phyloP scores from a whole-genome alignment of 2,113 vertebrate genomes.

The Brachypodius melanocephalos region DNA sequence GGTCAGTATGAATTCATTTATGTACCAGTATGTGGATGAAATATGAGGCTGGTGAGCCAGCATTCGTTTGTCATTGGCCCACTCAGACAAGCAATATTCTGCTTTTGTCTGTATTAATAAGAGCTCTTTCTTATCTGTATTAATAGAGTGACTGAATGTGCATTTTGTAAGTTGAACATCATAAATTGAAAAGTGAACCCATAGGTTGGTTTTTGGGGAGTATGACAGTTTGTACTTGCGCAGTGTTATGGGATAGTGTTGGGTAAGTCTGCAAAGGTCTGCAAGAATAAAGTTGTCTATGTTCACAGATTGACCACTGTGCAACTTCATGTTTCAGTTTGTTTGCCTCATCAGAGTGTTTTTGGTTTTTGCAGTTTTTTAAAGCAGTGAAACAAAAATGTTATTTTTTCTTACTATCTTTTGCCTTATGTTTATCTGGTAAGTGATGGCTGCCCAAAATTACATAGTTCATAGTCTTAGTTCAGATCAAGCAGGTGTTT shows the following conservation, averaged over 20 bases:
- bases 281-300: not conserved
- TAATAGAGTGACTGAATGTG: not conserved
- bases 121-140: not conserved
- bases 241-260: not conserved
- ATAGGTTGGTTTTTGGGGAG: not conserved
- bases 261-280: not conserved
- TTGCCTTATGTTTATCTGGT: not conserved
- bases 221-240: not conserved
- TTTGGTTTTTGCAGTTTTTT: not conserved
- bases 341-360: not conserved
- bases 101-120: not conserved
- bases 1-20: not conserved
- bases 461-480: not conserved
- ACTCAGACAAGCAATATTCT: not conserved
- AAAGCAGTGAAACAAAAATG: not conserved
- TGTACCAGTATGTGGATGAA: not conserved
- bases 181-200: not conserved
- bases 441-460: not conserved
- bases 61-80: not conserved
- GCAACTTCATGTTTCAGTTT: not conserved
- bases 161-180: not conserved
- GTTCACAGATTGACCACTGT: not conserved
- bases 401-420: not conserved
- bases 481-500: not conserved
- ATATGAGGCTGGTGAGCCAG: not conserved